Conservation (phyloP, 2,113 vertebrate species). For the Nerophis lumbriciformis region DNA sequence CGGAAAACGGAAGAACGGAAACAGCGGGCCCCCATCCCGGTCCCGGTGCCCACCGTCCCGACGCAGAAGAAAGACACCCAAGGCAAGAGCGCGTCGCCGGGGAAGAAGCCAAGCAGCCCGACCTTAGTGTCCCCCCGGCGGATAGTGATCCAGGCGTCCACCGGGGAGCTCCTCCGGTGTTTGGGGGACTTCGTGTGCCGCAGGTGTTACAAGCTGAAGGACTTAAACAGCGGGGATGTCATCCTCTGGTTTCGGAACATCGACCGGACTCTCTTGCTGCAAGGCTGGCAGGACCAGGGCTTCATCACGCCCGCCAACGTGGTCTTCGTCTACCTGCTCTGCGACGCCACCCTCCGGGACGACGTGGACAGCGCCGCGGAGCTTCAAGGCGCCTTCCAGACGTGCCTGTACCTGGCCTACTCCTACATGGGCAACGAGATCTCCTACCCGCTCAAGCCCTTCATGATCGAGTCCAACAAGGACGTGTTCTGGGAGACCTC, state of each 20-base stretch:
- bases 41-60: slow-evolving; percentile 75
- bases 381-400: slow-evolving; percentile 91
- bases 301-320: slow-evolving; percentile 96
- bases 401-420: slow-evolving; percentile 95
- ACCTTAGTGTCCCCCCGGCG: slow-evolving; percentile 77
- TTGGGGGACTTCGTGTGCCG: slow-evolving; percentile 92
- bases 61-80: slow-evolving; percentile 29
- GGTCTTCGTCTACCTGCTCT: slow-evolving; percentile 95
- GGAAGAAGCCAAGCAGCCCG: slow-evolving; percentile 68
- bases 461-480: slow-evolving; percentile 88
- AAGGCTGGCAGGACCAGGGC: slow-evolving; percentile 97
- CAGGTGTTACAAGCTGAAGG: slow-evolving; percentile 87
- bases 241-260: slow-evolving; percentile 95
- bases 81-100: slow-evolving; percentile 55
- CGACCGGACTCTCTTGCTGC: slow-evolving; percentile 90
- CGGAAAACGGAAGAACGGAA: slow-evolving; percentile 64
- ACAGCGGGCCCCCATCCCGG: slow-evolving; percentile 73
- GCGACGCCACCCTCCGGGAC: slow-evolving; percentile 82
- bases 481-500: slow-evolving; percentile 94
- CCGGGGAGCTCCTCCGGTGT: slow-evolving; percentile 91
- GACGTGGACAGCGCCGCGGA: slow-evolving; percentile 78
- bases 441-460: slow-evolving; percentile 97
- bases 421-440: slow-evolving; percentile 99
- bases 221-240: slow-evolving; percentile 84
- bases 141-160: slow-evolving; percentile 92